Conservation (phyloP, 2,888 invertebrate species). For the Mythimna ferrago region DNA sequence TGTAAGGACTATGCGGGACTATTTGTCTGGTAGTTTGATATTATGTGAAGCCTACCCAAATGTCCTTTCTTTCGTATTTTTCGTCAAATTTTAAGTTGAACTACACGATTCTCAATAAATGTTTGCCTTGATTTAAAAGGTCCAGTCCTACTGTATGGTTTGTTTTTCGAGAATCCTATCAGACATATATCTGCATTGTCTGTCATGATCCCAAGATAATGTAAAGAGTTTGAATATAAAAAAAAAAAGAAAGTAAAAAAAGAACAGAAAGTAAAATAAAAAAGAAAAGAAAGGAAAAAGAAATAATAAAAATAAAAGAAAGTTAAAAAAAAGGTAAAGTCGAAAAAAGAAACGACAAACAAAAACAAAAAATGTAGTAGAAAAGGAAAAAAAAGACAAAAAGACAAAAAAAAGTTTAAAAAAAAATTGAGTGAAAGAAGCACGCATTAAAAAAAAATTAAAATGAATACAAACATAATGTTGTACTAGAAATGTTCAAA, state of each 20-base stretch:
- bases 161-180: background rate
- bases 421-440: background rate
- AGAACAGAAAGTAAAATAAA: too few relatives aligned
- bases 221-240: too few relatives aligned
- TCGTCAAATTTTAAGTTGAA: background rate
- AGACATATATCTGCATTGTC: background rate
- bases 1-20: background rate
- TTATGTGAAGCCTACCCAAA: background rate
- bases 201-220: background rate
- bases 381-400: background rate
- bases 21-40: background rate
- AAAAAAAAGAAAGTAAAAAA: too few relatives aligned
- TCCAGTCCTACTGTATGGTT: background rate
- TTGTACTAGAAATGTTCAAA: too few relatives aligned
- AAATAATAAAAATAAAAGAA: too few relatives aligned
- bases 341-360: too few relatives aligned
- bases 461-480: too few relatives aligned
- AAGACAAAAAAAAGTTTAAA: background rate
- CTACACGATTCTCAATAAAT: background rate
- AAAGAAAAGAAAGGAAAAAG: too few relatives aligned
- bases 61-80: background rate
- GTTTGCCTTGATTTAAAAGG: background rate
- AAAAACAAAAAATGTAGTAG: background rate
- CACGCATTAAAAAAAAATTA: background rate
- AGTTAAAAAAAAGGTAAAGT: too few relatives aligned